Conservation (phyloP, 2,113 vertebrate species). For the Petaurus breviceps region DNA sequence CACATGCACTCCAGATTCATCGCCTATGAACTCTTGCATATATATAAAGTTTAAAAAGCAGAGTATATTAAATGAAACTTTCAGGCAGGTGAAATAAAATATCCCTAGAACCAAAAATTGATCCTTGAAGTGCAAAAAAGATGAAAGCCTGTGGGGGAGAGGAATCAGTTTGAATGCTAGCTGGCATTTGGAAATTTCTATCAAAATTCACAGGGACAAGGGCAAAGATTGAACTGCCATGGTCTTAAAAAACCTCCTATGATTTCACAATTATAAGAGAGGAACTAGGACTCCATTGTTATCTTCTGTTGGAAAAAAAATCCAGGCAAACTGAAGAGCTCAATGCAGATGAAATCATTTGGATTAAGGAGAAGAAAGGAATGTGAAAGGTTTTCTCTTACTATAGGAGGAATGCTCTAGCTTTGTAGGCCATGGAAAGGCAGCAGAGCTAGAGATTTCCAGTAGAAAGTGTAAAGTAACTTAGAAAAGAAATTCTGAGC, state of each 20-base stretch:
- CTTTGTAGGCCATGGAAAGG: background rate
- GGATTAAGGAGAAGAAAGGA: background rate
- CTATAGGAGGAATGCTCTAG: background rate
- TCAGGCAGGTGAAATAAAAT: slow-evolving; percentile 64
- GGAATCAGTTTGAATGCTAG: slow-evolving; percentile 36
- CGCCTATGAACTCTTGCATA: slow-evolving; percentile 40
- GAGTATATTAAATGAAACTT: slow-evolving; percentile 62
- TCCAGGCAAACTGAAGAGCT: slow-evolving; percentile 17
- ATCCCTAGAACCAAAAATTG: slow-evolving; percentile 21
- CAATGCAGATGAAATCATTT: background rate
- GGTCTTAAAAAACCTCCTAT: background rate
- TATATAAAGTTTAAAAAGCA: slow-evolving; percentile 56
- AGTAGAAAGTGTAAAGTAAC: background rate
- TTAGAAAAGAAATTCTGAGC: background rate
- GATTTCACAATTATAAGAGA: background rate
- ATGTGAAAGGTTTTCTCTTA: background rate
- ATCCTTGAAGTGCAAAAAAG: slow-evolving; percentile 52
- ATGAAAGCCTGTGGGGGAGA: slow-evolving; percentile 35
- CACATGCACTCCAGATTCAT: slow-evolving; percentile 44
- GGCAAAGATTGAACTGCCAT: background rate
- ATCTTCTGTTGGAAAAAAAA: slow-evolving; percentile 21
- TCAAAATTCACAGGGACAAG: background rate
- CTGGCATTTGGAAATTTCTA: background rate
- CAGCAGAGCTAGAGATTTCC: background rate
- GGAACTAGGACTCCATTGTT: background rate